Evolutionary conservation across 2,113 vertebrate genomes (phyloP).

Genomic region (Vimba vimba): DNA sequence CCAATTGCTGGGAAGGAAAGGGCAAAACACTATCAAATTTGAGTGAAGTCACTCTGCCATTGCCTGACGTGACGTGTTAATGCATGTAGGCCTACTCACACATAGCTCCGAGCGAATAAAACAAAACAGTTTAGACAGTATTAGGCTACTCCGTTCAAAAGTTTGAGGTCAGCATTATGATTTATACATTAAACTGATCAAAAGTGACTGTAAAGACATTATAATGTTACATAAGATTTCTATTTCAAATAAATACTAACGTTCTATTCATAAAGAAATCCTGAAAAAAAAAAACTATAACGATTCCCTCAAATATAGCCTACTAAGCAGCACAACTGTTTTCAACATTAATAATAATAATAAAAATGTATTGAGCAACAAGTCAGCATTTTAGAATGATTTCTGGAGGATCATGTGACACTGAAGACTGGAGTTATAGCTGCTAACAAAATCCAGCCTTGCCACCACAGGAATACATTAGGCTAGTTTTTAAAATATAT

Average conservation of each 20-base stretch:
- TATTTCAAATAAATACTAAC: not conserved
- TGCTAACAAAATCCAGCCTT: not conserved
- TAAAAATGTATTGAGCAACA: not conserved
- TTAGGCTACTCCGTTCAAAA: not conserved
- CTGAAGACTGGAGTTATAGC: not conserved
- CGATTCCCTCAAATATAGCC: too few relatives aligned
- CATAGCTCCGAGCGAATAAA: not conserved
- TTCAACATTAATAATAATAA: not conserved
- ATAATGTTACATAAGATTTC: not conserved
- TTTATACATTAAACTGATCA: not conserved
- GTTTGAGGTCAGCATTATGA: not conserved
- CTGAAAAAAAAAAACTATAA: too few relatives aligned
- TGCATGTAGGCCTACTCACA: not conserved
- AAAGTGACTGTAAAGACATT: not conserved
- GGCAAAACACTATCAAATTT: conserved; percentile 40
- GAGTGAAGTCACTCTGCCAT: conserved; percentile 31
- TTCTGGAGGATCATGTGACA: not conserved
- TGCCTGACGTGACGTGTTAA: not conserved
- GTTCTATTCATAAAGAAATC: not conserved
- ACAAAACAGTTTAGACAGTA: not conserved
- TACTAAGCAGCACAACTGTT: not conserved
- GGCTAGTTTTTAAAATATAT: not conserved
- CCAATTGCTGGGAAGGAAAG: conserved; percentile 39
- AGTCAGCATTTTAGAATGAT: not conserved
- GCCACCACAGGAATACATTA: not conserved